Conservation (phyloP, 2,113 vertebrate genomes). For the Oreochromis tanganicae region DNA sequence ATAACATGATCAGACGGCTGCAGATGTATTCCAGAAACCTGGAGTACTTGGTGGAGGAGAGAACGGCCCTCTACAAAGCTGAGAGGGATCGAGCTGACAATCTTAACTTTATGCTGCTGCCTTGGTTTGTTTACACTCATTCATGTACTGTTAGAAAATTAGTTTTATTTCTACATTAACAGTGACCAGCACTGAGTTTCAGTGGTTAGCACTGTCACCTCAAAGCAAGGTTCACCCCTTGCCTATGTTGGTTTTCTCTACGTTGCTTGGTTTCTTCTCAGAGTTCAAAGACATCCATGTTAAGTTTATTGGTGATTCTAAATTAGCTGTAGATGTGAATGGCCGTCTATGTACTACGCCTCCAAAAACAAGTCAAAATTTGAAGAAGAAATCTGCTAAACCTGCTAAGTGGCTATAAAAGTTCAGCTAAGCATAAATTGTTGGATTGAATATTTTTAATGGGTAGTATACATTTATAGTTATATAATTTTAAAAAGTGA, state of each 20-base stretch:
- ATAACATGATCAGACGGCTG: slow-evolving; percentile 89
- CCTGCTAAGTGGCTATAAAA: background rate
- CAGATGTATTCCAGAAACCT: slow-evolving; percentile 94
- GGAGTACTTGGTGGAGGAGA: slow-evolving; percentile 92
- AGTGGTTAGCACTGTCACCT: background rate
- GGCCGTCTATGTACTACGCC: background rate
- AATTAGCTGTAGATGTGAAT: background rate
- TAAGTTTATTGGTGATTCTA: background rate
- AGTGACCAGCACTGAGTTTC: background rate
- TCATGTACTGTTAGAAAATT: background rate
- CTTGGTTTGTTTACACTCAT: slow-evolving; percentile 73
- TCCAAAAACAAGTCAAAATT: background rate
- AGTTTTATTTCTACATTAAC: background rate
- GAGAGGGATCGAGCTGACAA: slow-evolving; percentile 90
- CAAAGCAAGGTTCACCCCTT: background rate
- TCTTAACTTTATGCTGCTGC: slow-evolving; percentile 96
- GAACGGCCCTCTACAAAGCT: slow-evolving; percentile 90
- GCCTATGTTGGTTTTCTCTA: background rate
- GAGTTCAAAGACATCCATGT: background rate
- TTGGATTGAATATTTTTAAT: background rate
- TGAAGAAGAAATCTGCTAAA: background rate
- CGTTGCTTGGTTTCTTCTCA: background rate
- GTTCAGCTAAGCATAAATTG: background rate
- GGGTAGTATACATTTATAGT: background rate
- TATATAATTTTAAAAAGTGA: background rate